Conservation (phyloP, 2,113 vertebrate species). For the Symphodus melops region DNA sequence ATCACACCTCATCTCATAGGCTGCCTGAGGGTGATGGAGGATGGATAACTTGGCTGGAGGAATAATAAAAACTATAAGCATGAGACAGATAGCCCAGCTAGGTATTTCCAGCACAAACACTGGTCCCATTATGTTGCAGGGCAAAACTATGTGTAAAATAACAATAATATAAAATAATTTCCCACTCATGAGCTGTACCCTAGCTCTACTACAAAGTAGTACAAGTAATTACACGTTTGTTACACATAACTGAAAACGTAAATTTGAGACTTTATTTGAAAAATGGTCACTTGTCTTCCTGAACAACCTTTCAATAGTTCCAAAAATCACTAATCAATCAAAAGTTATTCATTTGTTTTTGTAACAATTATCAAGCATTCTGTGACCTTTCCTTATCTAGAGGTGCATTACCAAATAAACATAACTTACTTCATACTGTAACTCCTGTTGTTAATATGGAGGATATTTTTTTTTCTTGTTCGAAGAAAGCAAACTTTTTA, state of each 20-base stretch:
- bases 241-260: not conserved
- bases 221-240: not conserved
- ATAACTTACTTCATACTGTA: no score
- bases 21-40: not conserved
- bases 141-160: not conserved
- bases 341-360: no score
- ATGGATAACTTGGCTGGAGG: constrained; percentile 20
- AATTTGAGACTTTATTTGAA: no score
- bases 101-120: constrained; percentile 10
- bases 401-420: no score
- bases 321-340: no score
- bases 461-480: no score
- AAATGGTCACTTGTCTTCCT: no score
- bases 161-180: not conserved
- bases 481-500: no score
- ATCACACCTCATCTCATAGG: not conserved
- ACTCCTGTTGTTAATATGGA: no score
- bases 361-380: no score
- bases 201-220: not conserved
- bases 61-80: constrained; percentile 23
- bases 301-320: no score
- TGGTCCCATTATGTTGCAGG: constrained; percentile 3
- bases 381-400: no score
- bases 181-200: not conserved
- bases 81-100: not conserved